Conservation (phyloP, 2,113 vertebrate genomes). For the Barnardius zonarius region DNA sequence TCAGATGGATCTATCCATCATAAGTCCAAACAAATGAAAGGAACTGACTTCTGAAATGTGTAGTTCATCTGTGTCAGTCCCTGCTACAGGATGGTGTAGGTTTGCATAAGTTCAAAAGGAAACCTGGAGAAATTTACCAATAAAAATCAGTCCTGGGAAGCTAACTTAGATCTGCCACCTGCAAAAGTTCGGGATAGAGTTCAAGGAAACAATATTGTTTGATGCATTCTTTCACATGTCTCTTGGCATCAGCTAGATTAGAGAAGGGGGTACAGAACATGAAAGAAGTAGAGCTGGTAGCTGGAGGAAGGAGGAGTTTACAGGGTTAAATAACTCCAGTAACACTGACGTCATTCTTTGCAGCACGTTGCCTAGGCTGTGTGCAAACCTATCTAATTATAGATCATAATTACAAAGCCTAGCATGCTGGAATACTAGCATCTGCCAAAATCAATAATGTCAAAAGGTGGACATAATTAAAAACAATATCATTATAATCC, state of each 20-base stretch:
- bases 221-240: not conserved
- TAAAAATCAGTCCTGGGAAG: not conserved
- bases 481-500: not conserved
- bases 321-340: not conserved
- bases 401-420: not conserved
- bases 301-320: not conserved
- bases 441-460: not conserved
- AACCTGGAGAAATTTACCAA: not conserved
- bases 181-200: not conserved
- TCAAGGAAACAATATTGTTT: not conserved
- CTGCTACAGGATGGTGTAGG: not conserved
- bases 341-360: not conserved
- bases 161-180: not conserved
- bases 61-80: not conserved
- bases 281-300: not conserved
- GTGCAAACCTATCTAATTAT: not conserved
- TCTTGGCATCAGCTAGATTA: not conserved
- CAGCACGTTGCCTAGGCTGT: not conserved
- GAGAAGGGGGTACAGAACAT: not conserved
- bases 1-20: not conserved
- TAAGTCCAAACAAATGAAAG: not conserved
- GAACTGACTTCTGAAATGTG: not conserved
- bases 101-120: not conserved
- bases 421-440: not conserved
- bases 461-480: not conserved